Evolutionary conservation across 2,797 vertebrate species (phyloP).

Genomic region (Neomorphus geoffroyi): DNA sequence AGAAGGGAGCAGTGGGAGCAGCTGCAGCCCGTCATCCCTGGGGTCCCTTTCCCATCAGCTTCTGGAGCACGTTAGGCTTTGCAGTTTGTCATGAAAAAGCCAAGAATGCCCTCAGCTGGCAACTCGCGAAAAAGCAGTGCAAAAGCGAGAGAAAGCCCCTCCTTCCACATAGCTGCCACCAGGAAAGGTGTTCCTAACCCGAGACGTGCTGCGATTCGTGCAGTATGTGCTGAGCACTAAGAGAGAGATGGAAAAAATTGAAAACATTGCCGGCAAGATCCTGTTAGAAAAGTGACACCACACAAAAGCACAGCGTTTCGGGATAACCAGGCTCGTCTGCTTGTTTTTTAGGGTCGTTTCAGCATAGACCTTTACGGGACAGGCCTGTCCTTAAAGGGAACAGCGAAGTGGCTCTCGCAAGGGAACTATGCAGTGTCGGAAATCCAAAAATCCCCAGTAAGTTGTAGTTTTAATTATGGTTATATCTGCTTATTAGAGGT

Average conservation of each 20-base stretch:
- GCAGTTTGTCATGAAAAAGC: slow-evolving; percentile 1
- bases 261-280: background rate
- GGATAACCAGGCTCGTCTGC: background rate
- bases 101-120: slow-evolving; percentile 73
- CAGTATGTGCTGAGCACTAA: background rate
- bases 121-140: background rate
- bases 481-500: background rate
- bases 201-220: slow-evolving; percentile 20
- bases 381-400: slow-evolving; percentile 84
- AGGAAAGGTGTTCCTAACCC: background rate
- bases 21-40: background rate
- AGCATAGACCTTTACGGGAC: slow-evolving; percentile 92
- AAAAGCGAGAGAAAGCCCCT: background rate
- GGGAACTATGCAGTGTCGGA: slow-evolving; percentile 91
- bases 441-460: slow-evolving; percentile 90
- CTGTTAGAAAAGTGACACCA: slow-evolving; percentile 25
- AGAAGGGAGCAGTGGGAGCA: background rate
- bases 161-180: background rate
- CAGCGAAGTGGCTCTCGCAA: slow-evolving; percentile 88
- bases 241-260: background rate
- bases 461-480: background rate
- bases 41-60: background rate
- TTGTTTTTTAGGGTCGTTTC: slow-evolving; percentile 85
- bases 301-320: background rate
- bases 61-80: background rate